These are phyloP conservation scores for Leptinotarsa lineolata DNA, from an alignment of 1,140 invertebrate genomes.

Conservation along the genomic window DNA sequence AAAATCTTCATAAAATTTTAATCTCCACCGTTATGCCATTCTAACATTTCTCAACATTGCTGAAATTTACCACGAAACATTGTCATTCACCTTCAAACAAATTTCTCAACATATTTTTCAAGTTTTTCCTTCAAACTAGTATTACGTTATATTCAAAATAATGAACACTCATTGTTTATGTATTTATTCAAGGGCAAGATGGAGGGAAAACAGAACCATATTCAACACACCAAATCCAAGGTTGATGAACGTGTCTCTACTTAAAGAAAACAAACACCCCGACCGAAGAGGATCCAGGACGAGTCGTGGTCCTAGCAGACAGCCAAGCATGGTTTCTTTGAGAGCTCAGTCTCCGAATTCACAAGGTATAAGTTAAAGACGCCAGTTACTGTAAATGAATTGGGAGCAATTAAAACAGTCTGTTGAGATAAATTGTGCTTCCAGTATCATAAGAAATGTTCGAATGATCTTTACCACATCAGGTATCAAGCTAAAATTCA, in stretches of 20 bases:
- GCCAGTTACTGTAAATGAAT: not conserved
- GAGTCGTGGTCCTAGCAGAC: constrained; percentile 76
- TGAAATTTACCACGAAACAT: too few relatives aligned
- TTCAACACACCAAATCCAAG: constrained; percentile 94
- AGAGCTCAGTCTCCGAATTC: constrained; percentile 78
- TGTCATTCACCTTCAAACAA: too few relatives aligned
- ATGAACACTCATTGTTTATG: too few relatives aligned
- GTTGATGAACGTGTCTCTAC: constrained; percentile 83
- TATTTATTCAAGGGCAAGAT: constrained; percentile 70
- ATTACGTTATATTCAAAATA: too few relatives aligned
- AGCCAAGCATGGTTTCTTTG: constrained; percentile 80
- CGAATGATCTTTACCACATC: not conserved
- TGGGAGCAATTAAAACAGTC: too few relatives aligned
- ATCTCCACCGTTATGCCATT: too few relatives aligned
- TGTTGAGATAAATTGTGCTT: not conserved
- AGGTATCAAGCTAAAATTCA: not conserved
- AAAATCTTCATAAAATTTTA: too few relatives aligned
- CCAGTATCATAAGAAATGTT: not conserved
- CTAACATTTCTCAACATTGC: too few relatives aligned
- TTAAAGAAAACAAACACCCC: constrained; percentile 81
- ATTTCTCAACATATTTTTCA: too few relatives aligned
- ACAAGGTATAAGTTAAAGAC: constrained; percentile 64
- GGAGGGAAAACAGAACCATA: constrained; percentile 88
- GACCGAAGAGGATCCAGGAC: constrained; percentile 74
- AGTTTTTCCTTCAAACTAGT: too few relatives aligned